Percentiles rank a stretch among this genome's conserved stretches.
These are phyloP conservation scores for Blastomussa wellsi DNA, from an alignment of 92 coral and sea anemone genomes.

Conservation along the genomic window DNA sequence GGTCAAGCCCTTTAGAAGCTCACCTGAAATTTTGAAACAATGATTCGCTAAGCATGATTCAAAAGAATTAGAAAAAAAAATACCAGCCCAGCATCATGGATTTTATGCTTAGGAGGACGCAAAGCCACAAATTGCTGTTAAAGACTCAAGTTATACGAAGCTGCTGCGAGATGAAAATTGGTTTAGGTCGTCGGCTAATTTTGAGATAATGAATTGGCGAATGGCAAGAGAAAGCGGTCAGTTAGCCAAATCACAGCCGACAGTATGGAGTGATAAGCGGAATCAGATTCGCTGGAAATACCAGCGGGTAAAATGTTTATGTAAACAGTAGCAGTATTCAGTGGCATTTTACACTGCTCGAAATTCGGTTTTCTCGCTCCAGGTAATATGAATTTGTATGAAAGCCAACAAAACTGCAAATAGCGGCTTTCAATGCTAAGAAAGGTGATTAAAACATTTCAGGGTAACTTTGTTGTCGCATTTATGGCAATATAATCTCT, in stretches of 20 bases:
- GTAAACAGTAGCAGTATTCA: background rate
- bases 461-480: background rate
- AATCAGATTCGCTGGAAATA: background rate
- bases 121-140: background rate
- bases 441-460: background rate
- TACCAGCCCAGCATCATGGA: background rate
- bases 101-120: constrained; percentile 1
- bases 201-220: background rate
- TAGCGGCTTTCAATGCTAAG: background rate
- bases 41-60: too few relatives aligned
- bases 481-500: background rate
- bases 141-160: background rate
- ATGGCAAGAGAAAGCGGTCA: background rate
- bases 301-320: background rate
- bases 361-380: background rate
- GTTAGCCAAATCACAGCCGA: background rate
- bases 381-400: background rate
- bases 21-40: background rate
- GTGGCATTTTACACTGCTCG: background rate
- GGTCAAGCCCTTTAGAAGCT: background rate
- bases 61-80: background rate
- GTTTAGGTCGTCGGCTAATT: background rate
- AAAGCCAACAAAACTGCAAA: background rate
- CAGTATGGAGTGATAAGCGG: background rate
- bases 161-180: background rate